These are phyloP conservation scores for Nymphicus hollandicus DNA, from an alignment of 2,113 vertebrate genomes.

Conservation along the genomic window DNA sequence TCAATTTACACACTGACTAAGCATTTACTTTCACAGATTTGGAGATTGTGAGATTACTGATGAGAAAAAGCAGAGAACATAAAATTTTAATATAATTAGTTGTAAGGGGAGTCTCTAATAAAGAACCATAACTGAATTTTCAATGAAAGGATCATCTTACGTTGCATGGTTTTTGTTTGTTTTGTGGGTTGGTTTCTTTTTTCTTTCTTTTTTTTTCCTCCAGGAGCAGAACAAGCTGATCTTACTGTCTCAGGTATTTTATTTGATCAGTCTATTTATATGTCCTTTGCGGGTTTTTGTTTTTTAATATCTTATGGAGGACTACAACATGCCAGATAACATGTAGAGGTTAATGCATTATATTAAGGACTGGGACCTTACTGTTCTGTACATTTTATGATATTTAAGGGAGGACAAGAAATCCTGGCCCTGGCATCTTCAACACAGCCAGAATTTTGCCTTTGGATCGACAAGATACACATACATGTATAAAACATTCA, in stretches of 20 bases:
- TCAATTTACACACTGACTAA: conserved; percentile 68
- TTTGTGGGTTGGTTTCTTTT: neutral
- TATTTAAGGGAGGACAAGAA: neutral
- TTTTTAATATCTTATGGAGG: neutral
- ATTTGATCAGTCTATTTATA: conserved; percentile 25
- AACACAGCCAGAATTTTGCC: neutral
- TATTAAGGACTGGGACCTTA: neutral
- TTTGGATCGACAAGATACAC: neutral
- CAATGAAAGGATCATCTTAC: conserved; percentile 42
- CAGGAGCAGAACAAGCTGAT: neutral
- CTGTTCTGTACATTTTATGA: neutral
- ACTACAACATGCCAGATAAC: neutral
- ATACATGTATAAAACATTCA: neutral
- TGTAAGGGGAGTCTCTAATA: conserved; percentile 45
- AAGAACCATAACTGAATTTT: conserved; percentile 57
- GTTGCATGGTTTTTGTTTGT: neutral
- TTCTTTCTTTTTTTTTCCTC: neutral
- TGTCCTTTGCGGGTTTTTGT: neutral
- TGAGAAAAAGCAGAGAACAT: conserved; percentile 50
- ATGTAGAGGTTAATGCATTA: neutral
- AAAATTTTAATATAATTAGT: conserved; percentile 62
- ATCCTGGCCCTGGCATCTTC: neutral
- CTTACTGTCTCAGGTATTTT: conserved; percentile 14
- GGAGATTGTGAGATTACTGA: conserved; percentile 54
- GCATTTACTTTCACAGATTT: conserved; percentile 60